Evolutionary conservation across 2,797 vertebrate genomes (phyloP).

Genomic region (Botia kubotai): DNA sequence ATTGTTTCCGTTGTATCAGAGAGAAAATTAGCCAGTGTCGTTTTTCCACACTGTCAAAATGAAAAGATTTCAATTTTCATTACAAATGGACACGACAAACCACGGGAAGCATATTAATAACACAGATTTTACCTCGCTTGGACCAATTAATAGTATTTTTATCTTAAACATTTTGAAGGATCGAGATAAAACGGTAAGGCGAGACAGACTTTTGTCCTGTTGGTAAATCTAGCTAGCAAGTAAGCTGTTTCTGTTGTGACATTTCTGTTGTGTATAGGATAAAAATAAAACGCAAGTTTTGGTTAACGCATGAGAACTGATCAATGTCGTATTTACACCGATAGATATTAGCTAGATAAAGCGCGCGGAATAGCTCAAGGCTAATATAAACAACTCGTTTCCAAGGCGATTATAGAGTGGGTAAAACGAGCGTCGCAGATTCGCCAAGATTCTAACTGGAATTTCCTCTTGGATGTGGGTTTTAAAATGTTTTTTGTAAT

Average conservation of each 20-base stretch:
- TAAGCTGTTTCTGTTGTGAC: neutral
- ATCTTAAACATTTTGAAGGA: conserved; percentile 81
- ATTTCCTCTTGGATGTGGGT: neutral
- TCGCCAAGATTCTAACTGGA: neutral
- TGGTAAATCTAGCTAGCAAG: neutral
- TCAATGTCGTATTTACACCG: neutral
- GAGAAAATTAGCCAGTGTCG: conserved; percentile 85
- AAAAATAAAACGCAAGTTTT: neutral
- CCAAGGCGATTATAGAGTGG: conserved; percentile 28
- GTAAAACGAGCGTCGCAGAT: conserved; percentile 35
- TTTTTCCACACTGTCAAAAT: conserved; percentile 87
- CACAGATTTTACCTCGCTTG: too few species aligned
- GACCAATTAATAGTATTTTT: conserved; percentile 89
- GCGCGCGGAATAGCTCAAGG: neutral
- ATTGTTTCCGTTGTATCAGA: too few species aligned
- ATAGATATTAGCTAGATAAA: neutral
- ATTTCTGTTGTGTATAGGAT: neutral
- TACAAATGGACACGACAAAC: neutral
- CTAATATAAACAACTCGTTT: conserved; percentile 54
- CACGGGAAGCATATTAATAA: too few species aligned
- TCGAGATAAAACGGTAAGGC: neutral
- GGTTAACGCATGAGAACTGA: neutral
- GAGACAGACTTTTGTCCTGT: neutral
- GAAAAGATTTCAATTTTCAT: conserved; percentile 31
- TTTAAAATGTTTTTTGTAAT: neutral